Evolutionary conservation across 2,113 vertebrate genomes (phyloP).

Genomic region (Anguilla japonica): DNA sequence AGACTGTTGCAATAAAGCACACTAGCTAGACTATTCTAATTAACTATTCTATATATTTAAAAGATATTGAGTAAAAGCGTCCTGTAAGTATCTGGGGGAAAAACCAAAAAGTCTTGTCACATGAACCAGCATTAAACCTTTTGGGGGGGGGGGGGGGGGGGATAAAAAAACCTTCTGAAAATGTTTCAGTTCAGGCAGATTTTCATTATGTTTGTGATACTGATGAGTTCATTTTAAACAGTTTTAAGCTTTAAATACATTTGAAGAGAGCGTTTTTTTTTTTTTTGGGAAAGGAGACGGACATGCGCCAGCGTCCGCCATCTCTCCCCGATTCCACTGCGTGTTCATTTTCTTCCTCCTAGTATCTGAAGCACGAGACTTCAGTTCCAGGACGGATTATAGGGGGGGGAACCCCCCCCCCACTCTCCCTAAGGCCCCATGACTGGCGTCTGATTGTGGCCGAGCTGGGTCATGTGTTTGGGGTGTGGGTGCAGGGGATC

Average conservation of each 20-base stretch:
- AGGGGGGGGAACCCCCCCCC: conserved; percentile 40
- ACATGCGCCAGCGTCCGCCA: neutral
- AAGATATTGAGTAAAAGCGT: neutral
- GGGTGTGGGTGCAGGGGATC: neutral
- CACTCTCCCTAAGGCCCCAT: conserved; percentile 50
- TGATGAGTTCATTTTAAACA: too few relatives aligned
- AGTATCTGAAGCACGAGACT: conserved; percentile 54
- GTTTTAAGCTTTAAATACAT: neutral
- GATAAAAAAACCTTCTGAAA: neutral
- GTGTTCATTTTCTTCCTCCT: neutral
- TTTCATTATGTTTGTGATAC: neutral
- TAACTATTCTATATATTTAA: neutral
- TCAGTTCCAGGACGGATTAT: conserved; percentile 62
- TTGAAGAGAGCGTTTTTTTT: neutral
- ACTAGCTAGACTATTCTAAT: neutral
- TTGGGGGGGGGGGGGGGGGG: too few relatives aligned
- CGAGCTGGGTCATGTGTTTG: conserved; percentile 28
- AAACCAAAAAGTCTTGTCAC: neutral
- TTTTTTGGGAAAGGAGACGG: neutral
- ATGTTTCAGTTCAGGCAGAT: neutral
- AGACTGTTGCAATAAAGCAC: neutral
- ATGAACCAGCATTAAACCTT: neutral
- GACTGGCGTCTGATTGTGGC: conserved; percentile 37
- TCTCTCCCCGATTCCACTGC: neutral
- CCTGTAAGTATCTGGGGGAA: neutral